Base-by-base conservation (phyloP, 2,797 vertebrate genomes). In the Coilia nasus region DNA sequence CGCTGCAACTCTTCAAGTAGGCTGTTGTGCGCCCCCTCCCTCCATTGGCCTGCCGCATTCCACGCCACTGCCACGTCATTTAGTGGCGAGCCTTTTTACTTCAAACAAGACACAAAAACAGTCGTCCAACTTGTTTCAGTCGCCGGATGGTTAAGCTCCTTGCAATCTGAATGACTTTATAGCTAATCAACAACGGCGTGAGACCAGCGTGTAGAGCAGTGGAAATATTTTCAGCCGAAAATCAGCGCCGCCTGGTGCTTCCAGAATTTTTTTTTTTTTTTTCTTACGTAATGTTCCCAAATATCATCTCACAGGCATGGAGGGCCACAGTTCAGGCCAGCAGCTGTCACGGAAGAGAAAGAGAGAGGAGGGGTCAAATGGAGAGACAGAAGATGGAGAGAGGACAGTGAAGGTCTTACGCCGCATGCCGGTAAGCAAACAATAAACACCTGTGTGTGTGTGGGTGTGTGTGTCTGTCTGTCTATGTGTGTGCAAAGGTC, bases 311-410 rank as follows among this genome's bases (percentile, higher is more conserved):
- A 14, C 60, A 86, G 81, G 92, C 89, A 97, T 97, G 96, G 96
- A 97, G 90, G 88, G 88, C 0, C 94, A 94, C 0, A 92, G 91
- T 87, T 95, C 95, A 56, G 91, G 94, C 87, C 95, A 93, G 87
- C 88, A 93, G 87, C 93, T 92, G 84, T 92, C 95, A 64, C 95
- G 96, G 87, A 97, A 97, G 90, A 96, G 97, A 91, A 95, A 95
- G 89, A 96, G 96, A 95, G 95, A 96, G 83, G 95, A 96, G 83
- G 90, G 83, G 50, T 86, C 89, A 1, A 97, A 97, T 57, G 96
- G 96, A 67, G 94, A 95, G 0, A 62, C 93, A 19, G 94, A 95
- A 81, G 90, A 94, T 6, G 95, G 95, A 47, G 94, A 93, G 84
- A 91, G 94, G 85, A 93, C 93, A 67, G 88, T 88, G 50, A 97